Base-by-base conservation (phyloP, 2,797 vertebrate genomes). In the Falco novaeseelandiae region DNA sequence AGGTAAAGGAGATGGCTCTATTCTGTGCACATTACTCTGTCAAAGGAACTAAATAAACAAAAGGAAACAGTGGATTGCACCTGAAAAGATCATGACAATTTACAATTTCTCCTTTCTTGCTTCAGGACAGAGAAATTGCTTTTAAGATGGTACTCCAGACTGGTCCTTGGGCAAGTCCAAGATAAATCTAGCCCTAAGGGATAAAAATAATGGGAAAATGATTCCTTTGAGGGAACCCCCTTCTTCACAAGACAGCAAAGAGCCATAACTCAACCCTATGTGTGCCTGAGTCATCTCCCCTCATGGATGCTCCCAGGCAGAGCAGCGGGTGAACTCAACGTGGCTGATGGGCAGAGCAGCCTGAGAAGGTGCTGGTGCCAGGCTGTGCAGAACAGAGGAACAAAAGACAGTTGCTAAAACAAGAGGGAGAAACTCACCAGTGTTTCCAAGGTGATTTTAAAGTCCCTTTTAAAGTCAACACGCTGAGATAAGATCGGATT, bases 401-500 rank as follows among this genome's bases (percentile, higher is more conserved):
- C 32, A 46, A 36, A 51, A 74, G 32, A 22, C 14, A 48, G 29
- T 25, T 54, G n/a, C 32, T 44, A 57, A 67, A 81, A 87, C 36
- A 84, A 79, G 49, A 65, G 9, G 40, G 87, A 82, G 8, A 82
- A 90, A 52, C 14, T 63, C 30, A n/a, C 13, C 51, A 16, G 12
- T 48, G 27, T 15, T 57, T 32, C 44, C 15, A 79, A 57, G 46
- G 72, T 22, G 5, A 85, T 61, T 90, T 61, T 42, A 66, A 77
- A 85, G 62, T 22, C 18, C 30, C 32, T 55, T 87, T 59, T 25
- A 74, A 51, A 14, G 20, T 38, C 40, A 87, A 70, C 14, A 34
- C 1, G 12, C 32, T 1, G 1, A 62, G 29, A 84, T 30, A 6
- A 74, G 34, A 32, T 5, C 22, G 17, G 5, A 1, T 5, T 20